A percentile compares a stretch with the other conserved stretches of the same genome.
These are phyloP conservation scores for Momotus momota DNA, from an alignment of 2,797 vertebrate species.

Conservation along the genomic window DNA sequence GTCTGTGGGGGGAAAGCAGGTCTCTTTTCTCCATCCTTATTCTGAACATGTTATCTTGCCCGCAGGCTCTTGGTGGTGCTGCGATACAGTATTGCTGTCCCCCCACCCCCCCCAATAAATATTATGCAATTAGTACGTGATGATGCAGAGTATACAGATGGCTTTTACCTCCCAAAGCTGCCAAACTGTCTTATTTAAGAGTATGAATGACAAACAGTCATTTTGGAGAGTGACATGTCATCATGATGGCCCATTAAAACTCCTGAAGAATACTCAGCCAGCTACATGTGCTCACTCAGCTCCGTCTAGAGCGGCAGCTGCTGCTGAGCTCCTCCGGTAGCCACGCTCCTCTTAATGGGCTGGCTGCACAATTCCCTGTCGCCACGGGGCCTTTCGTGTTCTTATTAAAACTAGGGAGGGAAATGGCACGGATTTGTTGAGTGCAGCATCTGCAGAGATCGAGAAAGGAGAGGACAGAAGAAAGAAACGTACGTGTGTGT, in stretches of 20 bases:
- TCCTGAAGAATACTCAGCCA: constrained; percentile 20
- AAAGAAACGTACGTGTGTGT: rapidly evolving
- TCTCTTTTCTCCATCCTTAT: background rate
- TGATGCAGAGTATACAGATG: constrained; percentile 29
- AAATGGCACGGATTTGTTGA: background rate
- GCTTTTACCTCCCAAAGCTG: constrained; percentile 43
- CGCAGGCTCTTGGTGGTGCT: background rate
- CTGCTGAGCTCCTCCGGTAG: constrained; percentile 20
- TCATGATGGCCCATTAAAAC: constrained; percentile 61
- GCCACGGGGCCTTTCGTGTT: constrained; percentile 31
- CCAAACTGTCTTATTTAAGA: constrained; percentile 54
- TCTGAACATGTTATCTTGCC: background rate
- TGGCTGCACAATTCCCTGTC: constrained; percentile 12
- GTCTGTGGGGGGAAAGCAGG: background rate
- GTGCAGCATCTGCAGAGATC: background rate
- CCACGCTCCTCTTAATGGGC: constrained; percentile 41
- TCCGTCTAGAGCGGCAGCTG: constrained; percentile 48
- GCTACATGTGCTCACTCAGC: constrained; percentile 44
- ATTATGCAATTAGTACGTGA: constrained; percentile 31
- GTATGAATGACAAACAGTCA: constrained; percentile 49
- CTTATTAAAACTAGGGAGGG: constrained; percentile 20
- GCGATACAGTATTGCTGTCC: background rate
- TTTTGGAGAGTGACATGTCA: constrained; percentile 49
- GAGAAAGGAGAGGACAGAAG: background rate
- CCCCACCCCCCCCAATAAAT: background rate